Base-by-base conservation (phyloP, 2,888 invertebrate genomes). In the Platycheirus rosarum region DNA sequence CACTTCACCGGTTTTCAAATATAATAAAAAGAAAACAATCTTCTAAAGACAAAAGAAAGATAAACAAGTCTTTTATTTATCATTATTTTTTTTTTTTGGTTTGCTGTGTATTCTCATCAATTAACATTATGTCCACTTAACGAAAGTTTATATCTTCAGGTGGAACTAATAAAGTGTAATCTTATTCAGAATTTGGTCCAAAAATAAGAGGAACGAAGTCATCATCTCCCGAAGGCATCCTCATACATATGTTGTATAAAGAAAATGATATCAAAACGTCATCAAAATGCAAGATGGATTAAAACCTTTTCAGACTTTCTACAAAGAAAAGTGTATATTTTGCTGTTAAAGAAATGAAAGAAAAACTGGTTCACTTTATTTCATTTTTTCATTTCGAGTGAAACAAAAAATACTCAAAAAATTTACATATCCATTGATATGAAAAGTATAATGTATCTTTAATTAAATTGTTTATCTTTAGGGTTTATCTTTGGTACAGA, bases 51-150 rank as follows among this genome's bases (percentile, higher is more conserved):
- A 55, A 13, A 20, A 35, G 18, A 37, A 20, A 55, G 4, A 37
- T 5, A 55, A 40, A 57, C 20, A 37, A 40, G n/a, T n/a, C 11
- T 8, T 23, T 23, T 16, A 55, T 7, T 23, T 37, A 35, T 14
- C 5, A 37, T 26, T 29, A 48, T 49, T 62, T 18, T 62, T 71
- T 14, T 51, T 46, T 40, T 32, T 60, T 71, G 51, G n/a, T n/a
- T 63, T 53, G 49, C 70, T 51, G 70, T 42, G 42, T 62, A 40
- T 49, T 62, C 35, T 35, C 63, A 73, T 63, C 16, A 62, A 71
- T 62, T 40, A 40, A 16, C 40, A 44, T 49, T 20, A 32, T 60
- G 35, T n/a, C 55, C 68, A 26, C 16, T 46, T 57, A 57, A 57
- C 13, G 11, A 48, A 48, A 44, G 40, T 18, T 7, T 57, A n/a